Evolutionary conservation across 2,797 vertebrate genomes (phyloP).

Genomic region (Xyrichtys novacula): DNA sequence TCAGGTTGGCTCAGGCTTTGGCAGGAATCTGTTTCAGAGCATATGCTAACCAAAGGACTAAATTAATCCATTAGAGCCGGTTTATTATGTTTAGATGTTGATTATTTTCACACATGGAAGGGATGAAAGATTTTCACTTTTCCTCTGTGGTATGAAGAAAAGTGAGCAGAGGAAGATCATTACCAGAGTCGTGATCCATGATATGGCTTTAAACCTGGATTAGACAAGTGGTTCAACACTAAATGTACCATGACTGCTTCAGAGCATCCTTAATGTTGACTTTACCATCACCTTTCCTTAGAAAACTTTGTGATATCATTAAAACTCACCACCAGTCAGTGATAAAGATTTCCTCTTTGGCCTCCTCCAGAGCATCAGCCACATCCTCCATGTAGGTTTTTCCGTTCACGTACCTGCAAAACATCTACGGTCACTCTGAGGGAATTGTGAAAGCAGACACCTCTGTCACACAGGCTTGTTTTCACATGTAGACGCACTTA

Average conservation of each 20-base stretch:
- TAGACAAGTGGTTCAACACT: too few species aligned
- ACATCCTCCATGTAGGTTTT: slow-evolving; percentile 97
- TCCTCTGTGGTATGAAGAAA: too few species aligned
- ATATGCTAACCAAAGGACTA: neutral
- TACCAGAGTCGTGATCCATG: too few species aligned
- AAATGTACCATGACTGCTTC: too few species aligned
- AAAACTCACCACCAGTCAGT: slow-evolving; percentile 96
- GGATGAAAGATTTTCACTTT: too few species aligned
- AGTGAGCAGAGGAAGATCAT: too few species aligned
- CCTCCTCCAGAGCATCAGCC: slow-evolving; percentile 94
- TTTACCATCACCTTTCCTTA: too few species aligned
- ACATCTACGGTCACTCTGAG: neutral
- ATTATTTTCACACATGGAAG: neutral
- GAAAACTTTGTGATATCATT: too few species aligned
- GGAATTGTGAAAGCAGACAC: neutral
- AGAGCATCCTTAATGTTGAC: too few species aligned
- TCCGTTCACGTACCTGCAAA: slow-evolving; percentile 94
- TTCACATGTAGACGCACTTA: neutral
- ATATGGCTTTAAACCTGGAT: too few species aligned
- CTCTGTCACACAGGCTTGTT: neutral
- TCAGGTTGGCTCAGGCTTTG: slow-evolving; percentile 11
- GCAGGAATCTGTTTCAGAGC: neutral
- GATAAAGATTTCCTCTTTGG: slow-evolving; percentile 98
- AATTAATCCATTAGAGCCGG: neutral
- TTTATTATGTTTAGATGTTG: neutral